Base-by-base conservation (phyloP, 2,113 vertebrate species). In the Cygnus buccinator region DNA sequence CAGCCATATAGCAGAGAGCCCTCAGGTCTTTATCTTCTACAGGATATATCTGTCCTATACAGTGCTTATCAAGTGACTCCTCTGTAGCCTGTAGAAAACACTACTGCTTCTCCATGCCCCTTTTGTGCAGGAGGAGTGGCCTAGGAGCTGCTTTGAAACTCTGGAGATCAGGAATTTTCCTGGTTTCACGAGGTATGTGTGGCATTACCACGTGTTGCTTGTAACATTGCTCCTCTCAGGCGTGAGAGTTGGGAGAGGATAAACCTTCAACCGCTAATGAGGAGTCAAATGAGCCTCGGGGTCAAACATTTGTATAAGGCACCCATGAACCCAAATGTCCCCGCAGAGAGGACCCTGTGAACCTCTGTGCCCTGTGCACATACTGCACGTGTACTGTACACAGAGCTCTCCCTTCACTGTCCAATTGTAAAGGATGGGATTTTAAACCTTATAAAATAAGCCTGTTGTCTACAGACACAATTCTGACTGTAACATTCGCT, bases 361-460 rank as follows among this genome's bases (percentile, higher is more conserved):
- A 8, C 71, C 75, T 44, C 6, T 6, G 18, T 29, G n/a, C 21
- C 22, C 15, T 52, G 19, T 22, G 73, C 50, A 35, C 3, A 0
- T 15, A 2, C 13, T 46, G 50, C 41, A 0, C 2, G 13, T 90
- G 55, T n/a, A 43, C 35, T 61, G 57, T 12, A 29, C 10, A 10
- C 67, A 43, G 70, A 73, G 28, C 29, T 77, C 46, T 65, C 0
- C 0, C 22, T 75, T 55, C 44, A 8, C 18, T 23, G n/a, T 25
- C 61, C 14, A 14, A 8, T 8, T 55, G 55, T 43, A 62, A 87
- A 62, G 35, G 29, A 65, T 55, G 57, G 13, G 43, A 9, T 54
- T 82, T 81, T 44, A 84, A 70, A 43, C 66, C 46, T 81, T 86
- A 26, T n/a, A 59, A 73, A 94, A 89, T 79, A 70, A 82, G 61